These are phyloP conservation scores for Tychaedon coryphoeus DNA, from an alignment of 2,113 vertebrate genomes.

Conservation along the genomic window DNA sequence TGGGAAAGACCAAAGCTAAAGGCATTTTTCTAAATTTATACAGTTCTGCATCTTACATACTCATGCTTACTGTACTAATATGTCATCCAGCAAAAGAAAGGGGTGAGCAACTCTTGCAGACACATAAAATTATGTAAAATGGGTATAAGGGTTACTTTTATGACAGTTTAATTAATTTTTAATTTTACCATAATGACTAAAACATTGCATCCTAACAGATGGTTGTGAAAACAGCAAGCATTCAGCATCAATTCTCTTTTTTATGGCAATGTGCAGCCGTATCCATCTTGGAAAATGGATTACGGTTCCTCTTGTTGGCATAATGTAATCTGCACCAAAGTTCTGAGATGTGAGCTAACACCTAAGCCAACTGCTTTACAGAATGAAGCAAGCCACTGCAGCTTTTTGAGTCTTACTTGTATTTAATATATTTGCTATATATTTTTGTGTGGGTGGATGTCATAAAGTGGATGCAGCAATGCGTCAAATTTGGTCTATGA, in stretches of 20 bases:
- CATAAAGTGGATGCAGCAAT: not conserved
- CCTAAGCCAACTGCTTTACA: not conserved
- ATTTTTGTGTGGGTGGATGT: not conserved
- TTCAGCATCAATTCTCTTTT: not conserved
- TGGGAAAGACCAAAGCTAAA: not conserved
- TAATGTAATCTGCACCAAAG: not conserved
- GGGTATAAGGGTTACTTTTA: not conserved
- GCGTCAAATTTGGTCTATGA: not conserved
- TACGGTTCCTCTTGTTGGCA: not conserved
- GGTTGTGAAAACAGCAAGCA: not conserved
- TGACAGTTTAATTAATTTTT: not conserved
- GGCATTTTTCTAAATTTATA: not conserved
- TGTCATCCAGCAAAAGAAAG: not conserved
- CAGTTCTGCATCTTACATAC: not conserved
- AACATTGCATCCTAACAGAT: conserved; percentile 2
- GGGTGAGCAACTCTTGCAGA: not conserved
- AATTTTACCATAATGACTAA: not conserved
- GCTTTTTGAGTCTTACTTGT: not conserved
- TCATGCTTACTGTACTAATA: not conserved
- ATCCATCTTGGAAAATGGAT: not conserved
- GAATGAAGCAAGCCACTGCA: not conserved
- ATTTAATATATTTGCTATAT: not conserved
- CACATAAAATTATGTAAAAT: not conserved
- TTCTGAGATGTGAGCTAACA: not conserved
- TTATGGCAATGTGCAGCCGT: not conserved